A percentile compares a stretch with the other conserved stretches of the same genome.
phyloP scores from a whole-genome alignment of 2,888 invertebrate genomes.

The Melanotus villosus region DNA sequence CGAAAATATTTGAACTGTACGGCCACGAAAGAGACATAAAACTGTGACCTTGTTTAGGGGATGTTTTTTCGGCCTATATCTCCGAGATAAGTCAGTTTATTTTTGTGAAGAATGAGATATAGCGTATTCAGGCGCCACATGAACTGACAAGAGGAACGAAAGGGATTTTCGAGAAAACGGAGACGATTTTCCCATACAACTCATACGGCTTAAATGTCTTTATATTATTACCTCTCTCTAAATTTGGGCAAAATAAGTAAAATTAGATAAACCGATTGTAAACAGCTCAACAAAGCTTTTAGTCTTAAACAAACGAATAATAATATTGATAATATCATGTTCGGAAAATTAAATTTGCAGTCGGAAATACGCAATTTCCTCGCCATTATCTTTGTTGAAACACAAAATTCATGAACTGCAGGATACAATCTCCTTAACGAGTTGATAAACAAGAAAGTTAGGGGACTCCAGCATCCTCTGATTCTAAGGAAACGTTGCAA shows the following conservation, averaged over 20 bases:
- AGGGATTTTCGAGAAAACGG: slow-evolving; percentile 21
- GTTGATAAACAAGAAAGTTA: slow-evolving; percentile 33
- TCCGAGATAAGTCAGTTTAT: slow-evolving; percentile 65
- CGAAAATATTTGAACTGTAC: slow-evolving; percentile 31
- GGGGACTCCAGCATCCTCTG: slow-evolving; percentile 1
- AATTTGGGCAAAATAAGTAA: no score
- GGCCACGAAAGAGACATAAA: slow-evolving; percentile 51
- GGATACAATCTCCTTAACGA: slow-evolving; percentile 31
- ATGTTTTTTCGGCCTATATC: slow-evolving; percentile 66
- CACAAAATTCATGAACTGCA: slow-evolving; percentile 30
- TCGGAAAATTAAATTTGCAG: slow-evolving; percentile 31
- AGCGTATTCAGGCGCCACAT: slow-evolving; percentile 63
- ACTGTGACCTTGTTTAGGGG: slow-evolving; percentile 62
- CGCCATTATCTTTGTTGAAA: slow-evolving; percentile 32
- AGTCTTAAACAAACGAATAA: background rate
- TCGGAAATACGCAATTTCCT: slow-evolving; percentile 37
- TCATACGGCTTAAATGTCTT: background rate
- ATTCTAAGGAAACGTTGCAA: slow-evolving; percentile 18
- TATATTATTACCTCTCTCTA: background rate
- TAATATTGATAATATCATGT: slow-evolving; percentile 29
- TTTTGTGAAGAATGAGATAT: slow-evolving; percentile 65
- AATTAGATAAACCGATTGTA: background rate
- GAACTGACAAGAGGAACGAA: slow-evolving; percentile 54
- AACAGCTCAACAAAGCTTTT: slow-evolving; percentile 1
- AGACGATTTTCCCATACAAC: background rate